phyloP scores from a whole-genome alignment of 2,113 vertebrate genomes.

The Peromyscus maniculatus region DNA sequence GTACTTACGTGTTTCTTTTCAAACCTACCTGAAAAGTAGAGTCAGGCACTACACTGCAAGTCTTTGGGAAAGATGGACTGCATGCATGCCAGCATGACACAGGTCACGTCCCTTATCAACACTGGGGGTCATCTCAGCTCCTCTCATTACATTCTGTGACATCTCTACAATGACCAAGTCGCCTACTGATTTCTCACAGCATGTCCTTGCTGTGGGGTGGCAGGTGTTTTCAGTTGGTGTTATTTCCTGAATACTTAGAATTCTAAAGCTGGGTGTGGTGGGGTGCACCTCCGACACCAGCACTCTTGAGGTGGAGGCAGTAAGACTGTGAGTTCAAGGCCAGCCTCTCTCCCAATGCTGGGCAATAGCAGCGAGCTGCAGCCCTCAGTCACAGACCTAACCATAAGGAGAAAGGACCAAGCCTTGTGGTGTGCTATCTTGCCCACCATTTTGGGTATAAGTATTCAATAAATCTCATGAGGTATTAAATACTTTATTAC shows the following conservation, averaged over 20 bases:
- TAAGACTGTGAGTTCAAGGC: not conserved
- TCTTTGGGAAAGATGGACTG: not conserved
- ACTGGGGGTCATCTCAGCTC: too few species aligned
- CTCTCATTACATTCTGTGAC: not conserved
- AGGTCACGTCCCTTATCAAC: too few species aligned
- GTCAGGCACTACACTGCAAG: not conserved
- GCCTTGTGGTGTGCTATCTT: not conserved
- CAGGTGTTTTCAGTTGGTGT: not conserved
- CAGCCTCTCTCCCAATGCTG: not conserved
- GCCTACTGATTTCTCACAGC: not conserved
- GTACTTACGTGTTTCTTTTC: not conserved
- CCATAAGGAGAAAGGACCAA: too few species aligned
- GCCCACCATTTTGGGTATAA: too few species aligned
- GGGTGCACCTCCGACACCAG: not conserved
- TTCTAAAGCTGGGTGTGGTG: not conserved
- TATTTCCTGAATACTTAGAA: not conserved
- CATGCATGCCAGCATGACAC: fast-evolving
- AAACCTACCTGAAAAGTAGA: not conserved
- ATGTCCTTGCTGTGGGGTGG: too few species aligned
- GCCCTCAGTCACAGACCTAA: not conserved
- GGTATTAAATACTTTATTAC: not conserved
- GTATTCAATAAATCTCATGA: not conserved
- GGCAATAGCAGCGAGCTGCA: not conserved
- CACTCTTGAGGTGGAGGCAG: not conserved
- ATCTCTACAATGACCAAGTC: not conserved